Evolutionary conservation across 2,113 vertebrate species (phyloP).

Genomic region (Dasyornis broadbenti): DNA sequence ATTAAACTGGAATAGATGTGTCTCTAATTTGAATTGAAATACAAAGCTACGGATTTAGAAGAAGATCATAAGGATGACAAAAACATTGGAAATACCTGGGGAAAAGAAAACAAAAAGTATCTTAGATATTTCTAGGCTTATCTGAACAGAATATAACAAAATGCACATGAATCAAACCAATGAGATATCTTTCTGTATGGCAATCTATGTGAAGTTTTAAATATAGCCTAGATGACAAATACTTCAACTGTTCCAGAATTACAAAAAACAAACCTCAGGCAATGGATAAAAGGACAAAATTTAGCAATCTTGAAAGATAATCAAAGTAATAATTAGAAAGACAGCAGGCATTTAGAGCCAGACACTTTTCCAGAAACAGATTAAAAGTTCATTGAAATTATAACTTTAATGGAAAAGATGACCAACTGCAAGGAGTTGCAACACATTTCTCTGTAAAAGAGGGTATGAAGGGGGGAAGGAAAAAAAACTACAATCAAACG

Average conservation of each 20-base stretch:
- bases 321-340: neutral
- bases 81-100: neutral
- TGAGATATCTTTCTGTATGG: neutral
- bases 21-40: neutral
- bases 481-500: accelerated
- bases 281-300: neutral
- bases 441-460: neutral
- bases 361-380: neutral
- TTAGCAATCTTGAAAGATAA: neutral
- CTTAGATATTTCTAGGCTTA: neutral
- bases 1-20: neutral
- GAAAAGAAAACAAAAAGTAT: neutral
- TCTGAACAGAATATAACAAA: neutral
- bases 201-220: neutral
- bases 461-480: accelerated
- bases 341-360: neutral
- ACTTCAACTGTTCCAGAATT: neutral
- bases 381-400: neutral
- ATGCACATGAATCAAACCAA: neutral
- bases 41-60: neutral
- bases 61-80: neutral
- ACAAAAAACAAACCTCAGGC: neutral
- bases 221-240: neutral
- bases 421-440: neutral
- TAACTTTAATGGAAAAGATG: neutral